phyloP scores from a whole-genome alignment of 2,797 vertebrate species.

The Nyctalus aviator region DNA sequence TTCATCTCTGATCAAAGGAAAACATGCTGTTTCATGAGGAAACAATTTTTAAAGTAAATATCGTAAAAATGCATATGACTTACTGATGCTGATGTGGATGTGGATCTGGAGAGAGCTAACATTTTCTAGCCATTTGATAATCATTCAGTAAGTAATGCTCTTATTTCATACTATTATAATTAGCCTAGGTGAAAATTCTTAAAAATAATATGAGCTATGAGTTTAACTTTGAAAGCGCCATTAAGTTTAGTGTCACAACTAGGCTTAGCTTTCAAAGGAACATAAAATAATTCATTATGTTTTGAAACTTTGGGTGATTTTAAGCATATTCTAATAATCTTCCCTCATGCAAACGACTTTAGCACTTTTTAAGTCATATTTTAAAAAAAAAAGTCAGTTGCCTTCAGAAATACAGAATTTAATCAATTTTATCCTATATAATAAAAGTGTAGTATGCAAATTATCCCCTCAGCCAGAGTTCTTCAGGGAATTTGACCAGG shows the following conservation, averaged over 20 bases:
- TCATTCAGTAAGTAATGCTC: neutral
- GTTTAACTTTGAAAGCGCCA: neutral
- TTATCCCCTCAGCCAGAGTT: no score
- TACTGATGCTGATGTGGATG: neutral
- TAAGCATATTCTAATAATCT: neutral
- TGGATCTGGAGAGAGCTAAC: neutral
- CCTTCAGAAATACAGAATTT: neutral
- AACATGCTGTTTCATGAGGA: neutral
- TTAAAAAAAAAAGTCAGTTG: neutral
- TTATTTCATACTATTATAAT: neutral
- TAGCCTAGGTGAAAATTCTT: neutral
- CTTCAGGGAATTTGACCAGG: no score
- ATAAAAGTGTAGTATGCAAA: no score
- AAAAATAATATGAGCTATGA: neutral
- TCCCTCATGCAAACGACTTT: neutral
- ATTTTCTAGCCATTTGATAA: constrained; percentile 2
- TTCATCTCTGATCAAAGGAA: neutral
- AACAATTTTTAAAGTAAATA: neutral
- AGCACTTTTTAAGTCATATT: neutral
- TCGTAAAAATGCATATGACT: neutral
- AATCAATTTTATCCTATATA: neutral
- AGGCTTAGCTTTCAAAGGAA: neutral
- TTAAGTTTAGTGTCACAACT: neutral
- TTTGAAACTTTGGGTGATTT: constrained; percentile 10
- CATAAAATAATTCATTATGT: neutral